These are phyloP conservation scores for Melangyna quadrimaculata DNA, from an alignment of 2,888 invertebrate species.

Conservation along the genomic window DNA sequence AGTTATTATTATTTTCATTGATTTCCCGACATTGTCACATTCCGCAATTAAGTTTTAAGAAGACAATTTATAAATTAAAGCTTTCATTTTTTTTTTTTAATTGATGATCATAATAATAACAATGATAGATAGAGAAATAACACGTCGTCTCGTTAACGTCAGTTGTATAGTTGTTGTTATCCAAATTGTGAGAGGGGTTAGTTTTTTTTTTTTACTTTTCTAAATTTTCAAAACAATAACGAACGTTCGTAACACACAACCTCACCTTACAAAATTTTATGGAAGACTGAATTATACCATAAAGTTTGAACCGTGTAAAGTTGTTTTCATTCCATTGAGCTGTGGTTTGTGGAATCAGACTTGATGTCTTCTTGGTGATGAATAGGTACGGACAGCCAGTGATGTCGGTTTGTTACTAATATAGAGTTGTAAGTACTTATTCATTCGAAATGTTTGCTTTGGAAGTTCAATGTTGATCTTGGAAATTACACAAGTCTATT, in stretches of 20 bases:
- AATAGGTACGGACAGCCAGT: not conserved
- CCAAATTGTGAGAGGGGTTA: conserved; percentile 14
- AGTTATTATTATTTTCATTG: not conserved
- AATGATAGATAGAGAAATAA: conserved; percentile 4
- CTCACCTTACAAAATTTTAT: conserved; percentile 24
- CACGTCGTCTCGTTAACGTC: conserved; percentile 26
- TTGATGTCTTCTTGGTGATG: not conserved
- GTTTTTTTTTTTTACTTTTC: not conserved
- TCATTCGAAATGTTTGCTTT: no score
- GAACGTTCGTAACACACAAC: conserved; percentile 6
- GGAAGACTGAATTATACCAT: conserved; percentile 19
- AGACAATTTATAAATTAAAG: conserved; percentile 2
- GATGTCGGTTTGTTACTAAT: not conserved
- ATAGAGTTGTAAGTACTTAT: no score
- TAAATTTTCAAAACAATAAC: not conserved
- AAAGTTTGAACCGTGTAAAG: conserved; percentile 8
- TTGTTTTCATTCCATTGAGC: conserved; percentile 19
- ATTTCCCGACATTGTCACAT: conserved; percentile 31
- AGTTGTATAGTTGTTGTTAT: not conserved
- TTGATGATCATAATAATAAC: not conserved
- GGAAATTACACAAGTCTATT: no score
- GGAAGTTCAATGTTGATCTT: no score
- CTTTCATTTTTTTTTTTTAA: conserved; percentile 17
- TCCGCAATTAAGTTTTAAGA: not conserved
- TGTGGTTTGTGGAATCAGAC: conserved; percentile 13